These are phyloP conservation scores for Noctilio leporinus DNA, from an alignment of 2,113 vertebrate species.

Conservation along the genomic window DNA sequence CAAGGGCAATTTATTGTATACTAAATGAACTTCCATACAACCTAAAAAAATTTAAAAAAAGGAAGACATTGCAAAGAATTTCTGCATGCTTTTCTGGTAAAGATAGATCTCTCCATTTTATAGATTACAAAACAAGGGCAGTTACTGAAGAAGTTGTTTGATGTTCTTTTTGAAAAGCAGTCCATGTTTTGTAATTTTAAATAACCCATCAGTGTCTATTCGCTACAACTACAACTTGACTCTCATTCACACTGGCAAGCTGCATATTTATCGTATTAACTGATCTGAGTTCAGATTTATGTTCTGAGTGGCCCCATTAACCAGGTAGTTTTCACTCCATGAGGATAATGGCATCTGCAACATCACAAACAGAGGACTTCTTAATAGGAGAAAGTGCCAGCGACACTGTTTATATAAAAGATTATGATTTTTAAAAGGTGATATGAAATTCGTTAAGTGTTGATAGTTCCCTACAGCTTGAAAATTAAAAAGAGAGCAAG, in stretches of 20 bases:
- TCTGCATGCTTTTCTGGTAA: neutral
- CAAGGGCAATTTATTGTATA: neutral
- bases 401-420: conserved; percentile 18
- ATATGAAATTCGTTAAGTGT: neutral
- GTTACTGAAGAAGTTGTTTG: neutral
- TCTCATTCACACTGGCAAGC: neutral
- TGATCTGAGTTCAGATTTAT: conserved; percentile 10
- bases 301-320: conserved; percentile 1
- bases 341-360: conserved; percentile 35
- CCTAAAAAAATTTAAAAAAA: neutral
- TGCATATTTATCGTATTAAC: neutral
- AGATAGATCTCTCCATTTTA: neutral
- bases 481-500: neutral
- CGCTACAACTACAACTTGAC: neutral
- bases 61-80: neutral
- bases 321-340: conserved; percentile 15
- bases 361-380: conserved; percentile 31
- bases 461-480: neutral
- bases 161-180: neutral
- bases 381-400: neutral
- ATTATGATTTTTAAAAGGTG: neutral
- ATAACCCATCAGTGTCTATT: neutral
- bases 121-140: neutral
- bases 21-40: neutral
- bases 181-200: neutral